These are phyloP conservation scores for Lycodopsis pacificus DNA, from an alignment of 2,797 vertebrate genomes.

Conservation along the genomic window DNA sequence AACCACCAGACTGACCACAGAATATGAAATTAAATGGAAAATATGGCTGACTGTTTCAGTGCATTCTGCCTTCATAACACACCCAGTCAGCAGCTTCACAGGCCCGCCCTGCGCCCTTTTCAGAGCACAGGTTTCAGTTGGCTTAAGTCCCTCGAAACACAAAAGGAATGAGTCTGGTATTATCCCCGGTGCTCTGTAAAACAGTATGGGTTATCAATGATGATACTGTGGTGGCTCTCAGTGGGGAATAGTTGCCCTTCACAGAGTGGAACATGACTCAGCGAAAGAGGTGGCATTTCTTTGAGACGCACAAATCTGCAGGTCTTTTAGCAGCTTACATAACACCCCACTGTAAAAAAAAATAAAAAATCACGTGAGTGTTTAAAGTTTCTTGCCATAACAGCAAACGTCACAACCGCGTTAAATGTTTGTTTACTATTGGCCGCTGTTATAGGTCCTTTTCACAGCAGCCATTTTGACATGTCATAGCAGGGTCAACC, in stretches of 20 bases:
- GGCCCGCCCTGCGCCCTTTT: constrained; percentile 12
- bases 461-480: too few relatives aligned
- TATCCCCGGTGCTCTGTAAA: constrained; percentile 13
- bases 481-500: too few relatives aligned
- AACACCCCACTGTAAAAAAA: constrained; percentile 12
- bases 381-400: neutral
- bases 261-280: constrained; percentile 24
- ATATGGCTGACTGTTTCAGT: neutral
- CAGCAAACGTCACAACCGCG: too few relatives aligned
- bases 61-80: neutral
- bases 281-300: constrained; percentile 13
- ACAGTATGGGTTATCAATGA: constrained; percentile 26
- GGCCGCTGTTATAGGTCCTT: too few relatives aligned
- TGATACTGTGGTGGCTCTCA: constrained; percentile 31
- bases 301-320: neutral
- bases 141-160: constrained; percentile 34
- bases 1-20: neutral
- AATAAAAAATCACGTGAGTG: neutral
- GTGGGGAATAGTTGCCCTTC: constrained; percentile 45
- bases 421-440: neutral
- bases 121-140: constrained; percentile 57
- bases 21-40: neutral
- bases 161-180: constrained; percentile 46
- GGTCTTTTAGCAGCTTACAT: constrained; percentile 2
- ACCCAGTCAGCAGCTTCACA: neutral